Percentiles rank a stretch among this genome's conserved stretches.
phyloP scores from a whole-genome alignment of 2,113 vertebrate species.

The Hyperopisus bebe region DNA sequence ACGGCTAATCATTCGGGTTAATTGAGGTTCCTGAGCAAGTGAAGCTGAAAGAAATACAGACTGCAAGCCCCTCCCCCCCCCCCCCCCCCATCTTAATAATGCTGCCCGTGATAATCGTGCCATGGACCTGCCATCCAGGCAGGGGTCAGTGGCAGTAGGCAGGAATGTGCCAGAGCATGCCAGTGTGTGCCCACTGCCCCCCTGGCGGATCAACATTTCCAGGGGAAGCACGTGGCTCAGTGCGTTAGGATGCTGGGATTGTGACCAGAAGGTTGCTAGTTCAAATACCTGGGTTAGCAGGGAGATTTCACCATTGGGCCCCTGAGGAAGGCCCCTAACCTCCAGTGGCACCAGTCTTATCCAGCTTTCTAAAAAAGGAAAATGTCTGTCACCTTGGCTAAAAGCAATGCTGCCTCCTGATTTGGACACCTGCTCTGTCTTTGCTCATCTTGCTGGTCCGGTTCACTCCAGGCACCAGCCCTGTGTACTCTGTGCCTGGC shows the following conservation, averaged over 20 bases:
- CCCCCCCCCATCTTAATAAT: constrained; percentile 37
- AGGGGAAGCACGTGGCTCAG: background rate
- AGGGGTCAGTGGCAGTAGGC: background rate
- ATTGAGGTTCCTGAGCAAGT: constrained; percentile 56
- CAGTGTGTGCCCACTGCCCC: background rate
- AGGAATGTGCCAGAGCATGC: background rate
- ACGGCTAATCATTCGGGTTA: constrained; percentile 62
- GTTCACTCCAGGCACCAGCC: background rate
- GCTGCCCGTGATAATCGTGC: constrained; percentile 38
- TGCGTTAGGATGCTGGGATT: background rate
- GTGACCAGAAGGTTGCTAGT: background rate
- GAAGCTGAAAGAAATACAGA: constrained; percentile 38
- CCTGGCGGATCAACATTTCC: background rate
- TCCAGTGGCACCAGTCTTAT: background rate
- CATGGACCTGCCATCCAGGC: background rate
- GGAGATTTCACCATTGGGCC: background rate
- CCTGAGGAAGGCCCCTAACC: background rate
- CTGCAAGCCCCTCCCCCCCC: constrained; percentile 17
- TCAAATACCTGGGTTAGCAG: background rate
- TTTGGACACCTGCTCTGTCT: background rate
- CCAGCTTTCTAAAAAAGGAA: background rate
- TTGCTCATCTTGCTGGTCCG: background rate
- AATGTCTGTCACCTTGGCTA: background rate
- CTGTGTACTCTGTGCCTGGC: background rate
- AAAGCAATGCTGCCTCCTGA: background rate